A percentile compares a stretch with the other conserved stretches of the same genome.
phyloP scores from a whole-genome alignment of 2,888 invertebrate species.

The Steinernema hermaphroditum region DNA sequence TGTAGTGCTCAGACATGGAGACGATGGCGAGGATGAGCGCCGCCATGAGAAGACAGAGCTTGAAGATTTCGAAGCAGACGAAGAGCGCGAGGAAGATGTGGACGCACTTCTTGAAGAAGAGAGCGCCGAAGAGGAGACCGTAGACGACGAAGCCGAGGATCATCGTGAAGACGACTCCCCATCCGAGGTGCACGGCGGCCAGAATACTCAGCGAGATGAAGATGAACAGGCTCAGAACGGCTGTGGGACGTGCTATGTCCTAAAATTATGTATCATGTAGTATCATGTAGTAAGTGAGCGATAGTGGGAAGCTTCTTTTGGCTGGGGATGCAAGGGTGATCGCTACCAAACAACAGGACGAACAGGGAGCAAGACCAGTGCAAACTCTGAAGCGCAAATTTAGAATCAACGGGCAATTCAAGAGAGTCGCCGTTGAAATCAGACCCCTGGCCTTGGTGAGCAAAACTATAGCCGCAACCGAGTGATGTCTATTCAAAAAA shows the following conservation, averaged over 20 bases:
- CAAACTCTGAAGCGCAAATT: no score
- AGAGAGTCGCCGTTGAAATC: no score
- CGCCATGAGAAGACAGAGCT: not conserved
- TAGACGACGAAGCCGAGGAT: constrained; percentile 10
- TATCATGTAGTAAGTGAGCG: no score
- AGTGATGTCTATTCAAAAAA: no score
- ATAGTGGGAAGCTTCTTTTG: no score
- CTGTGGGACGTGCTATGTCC: constrained; percentile 2
- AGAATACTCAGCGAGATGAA: not conserved
- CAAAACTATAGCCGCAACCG: no score
- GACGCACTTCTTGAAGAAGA: constrained; percentile 11
- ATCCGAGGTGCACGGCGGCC: not conserved
- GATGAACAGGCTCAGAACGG: constrained; percentile 4
- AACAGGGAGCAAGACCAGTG: no score
- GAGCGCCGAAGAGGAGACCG: not conserved
- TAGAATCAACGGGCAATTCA: no score
- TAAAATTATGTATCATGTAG: no score
- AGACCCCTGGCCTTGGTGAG: no score
- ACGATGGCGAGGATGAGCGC: not conserved
- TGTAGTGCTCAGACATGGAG: not conserved
- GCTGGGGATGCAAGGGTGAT: no score
- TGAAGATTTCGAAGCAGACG: not conserved
- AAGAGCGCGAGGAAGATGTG: not conserved
- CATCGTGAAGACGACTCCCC: not conserved
- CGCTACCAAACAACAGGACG: no score